These are phyloP conservation scores for Reinhardtius hippoglossoides DNA, from an alignment of 2,113 vertebrate species.

Conservation along the genomic window DNA sequence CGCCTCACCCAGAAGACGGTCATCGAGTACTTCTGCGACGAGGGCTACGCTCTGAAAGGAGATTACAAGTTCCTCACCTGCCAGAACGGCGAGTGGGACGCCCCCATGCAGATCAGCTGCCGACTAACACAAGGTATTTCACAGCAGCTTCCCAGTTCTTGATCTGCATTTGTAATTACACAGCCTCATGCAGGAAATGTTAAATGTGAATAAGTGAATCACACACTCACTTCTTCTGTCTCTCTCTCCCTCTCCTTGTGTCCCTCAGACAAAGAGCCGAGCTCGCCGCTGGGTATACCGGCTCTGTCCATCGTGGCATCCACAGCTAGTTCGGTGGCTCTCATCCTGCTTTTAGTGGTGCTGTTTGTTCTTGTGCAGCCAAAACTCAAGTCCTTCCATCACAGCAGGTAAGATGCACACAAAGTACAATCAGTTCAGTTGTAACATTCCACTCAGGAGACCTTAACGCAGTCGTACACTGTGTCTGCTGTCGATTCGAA, in stretches of 20 bases:
- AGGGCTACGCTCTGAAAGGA: constrained; percentile 95
- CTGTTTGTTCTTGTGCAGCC: constrained; percentile 97
- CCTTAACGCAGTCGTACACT: neutral
- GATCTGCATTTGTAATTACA: neutral
- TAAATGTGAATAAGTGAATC: neutral
- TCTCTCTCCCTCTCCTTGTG: constrained; percentile 3
- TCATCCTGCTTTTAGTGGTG: constrained; percentile 96
- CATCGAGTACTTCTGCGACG: constrained; percentile 96
- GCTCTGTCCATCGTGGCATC: constrained; percentile 94
- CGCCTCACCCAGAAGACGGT: constrained; percentile 90
- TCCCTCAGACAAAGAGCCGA: constrained; percentile 89
- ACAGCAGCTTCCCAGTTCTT: neutral
- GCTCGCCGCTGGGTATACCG: constrained; percentile 88
- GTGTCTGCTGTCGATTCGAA: neutral
- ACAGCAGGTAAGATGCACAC: constrained; percentile 87
- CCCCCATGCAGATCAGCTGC: constrained; percentile 95
- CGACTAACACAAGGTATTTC: constrained; percentile 88
- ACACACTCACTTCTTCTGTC: constrained; percentile 19
- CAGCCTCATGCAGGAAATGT: neutral
- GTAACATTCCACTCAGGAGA: neutral
- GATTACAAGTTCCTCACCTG: constrained; percentile 98
- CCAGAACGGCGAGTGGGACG: constrained; percentile 94
- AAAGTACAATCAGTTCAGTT: neutral
- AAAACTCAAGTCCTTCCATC: constrained; percentile 98
- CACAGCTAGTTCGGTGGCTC: constrained; percentile 92